phyloP scores from a whole-genome alignment of 2,113 vertebrate species.

The Telmatochromis sp. region DNA sequence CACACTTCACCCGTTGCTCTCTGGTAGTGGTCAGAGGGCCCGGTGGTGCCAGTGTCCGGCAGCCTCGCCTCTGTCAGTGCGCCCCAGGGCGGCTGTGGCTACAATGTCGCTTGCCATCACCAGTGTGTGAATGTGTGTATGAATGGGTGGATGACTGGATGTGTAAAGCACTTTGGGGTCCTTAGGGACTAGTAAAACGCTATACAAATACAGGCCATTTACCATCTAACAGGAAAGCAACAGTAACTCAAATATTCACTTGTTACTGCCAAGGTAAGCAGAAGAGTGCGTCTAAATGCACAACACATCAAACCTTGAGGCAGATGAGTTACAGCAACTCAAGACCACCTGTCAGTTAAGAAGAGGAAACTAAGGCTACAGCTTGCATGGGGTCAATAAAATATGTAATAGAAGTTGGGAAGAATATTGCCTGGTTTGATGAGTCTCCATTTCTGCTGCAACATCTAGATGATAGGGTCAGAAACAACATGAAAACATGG shows the following conservation, averaged over 20 bases:
- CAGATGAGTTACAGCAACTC: neutral
- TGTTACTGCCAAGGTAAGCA: neutral
- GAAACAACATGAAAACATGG: neutral
- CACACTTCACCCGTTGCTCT: neutral
- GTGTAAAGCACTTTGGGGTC: neutral
- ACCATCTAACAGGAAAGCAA: neutral
- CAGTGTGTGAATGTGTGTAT: neutral
- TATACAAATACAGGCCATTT: neutral
- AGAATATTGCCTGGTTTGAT: neutral
- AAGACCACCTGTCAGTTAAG: neutral
- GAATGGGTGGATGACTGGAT: neutral
- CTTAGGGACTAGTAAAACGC: neutral
- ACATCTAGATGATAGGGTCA: neutral
- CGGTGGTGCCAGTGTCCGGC: neutral
- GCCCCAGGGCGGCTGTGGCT: neutral
- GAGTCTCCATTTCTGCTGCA: neutral
- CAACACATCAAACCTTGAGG: neutral
- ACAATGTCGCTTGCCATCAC: neutral
- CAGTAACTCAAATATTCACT: neutral
- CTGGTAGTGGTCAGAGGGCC: neutral
- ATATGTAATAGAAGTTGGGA: neutral
- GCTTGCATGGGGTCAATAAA: neutral
- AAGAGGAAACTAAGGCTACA: neutral
- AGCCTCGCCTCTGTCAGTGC: neutral
- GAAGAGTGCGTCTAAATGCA: neutral